Conservation (phyloP, 2,797 vertebrate species). For the Cynopterus sphinx region DNA sequence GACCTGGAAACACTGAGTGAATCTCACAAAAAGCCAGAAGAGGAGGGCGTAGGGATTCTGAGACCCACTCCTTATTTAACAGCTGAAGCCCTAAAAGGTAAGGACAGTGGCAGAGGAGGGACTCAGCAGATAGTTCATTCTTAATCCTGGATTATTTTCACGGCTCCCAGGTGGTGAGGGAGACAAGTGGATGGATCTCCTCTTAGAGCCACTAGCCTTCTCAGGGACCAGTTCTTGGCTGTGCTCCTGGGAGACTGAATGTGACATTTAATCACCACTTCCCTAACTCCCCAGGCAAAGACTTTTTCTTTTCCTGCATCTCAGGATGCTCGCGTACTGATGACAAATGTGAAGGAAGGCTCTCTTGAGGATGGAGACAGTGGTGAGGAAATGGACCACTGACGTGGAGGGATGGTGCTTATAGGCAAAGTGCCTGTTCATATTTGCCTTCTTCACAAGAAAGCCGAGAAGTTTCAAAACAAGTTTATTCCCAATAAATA, state of each 20-base stretch:
- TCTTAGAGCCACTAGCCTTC: background rate
- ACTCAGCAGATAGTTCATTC: background rate
- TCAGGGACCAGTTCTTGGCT: background rate
- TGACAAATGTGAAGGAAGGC: background rate
- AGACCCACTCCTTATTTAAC: background rate
- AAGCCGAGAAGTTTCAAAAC: background rate
- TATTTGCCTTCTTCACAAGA: background rate
- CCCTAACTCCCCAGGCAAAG: background rate
- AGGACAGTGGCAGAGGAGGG: background rate
- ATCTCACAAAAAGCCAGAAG: background rate
- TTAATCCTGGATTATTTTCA: background rate
- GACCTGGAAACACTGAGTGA: background rate
- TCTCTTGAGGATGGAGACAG: background rate
- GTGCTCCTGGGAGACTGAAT: background rate
- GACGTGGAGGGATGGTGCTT: background rate
- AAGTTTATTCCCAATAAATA: background rate
- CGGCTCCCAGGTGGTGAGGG: background rate
- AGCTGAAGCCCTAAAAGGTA: background rate
- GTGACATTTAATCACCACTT: background rate
- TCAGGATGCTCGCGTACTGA: background rate
- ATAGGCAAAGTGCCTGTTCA: background rate
- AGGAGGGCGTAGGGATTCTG: fast-evolving
- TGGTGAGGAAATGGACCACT: background rate
- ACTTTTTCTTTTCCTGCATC: background rate
- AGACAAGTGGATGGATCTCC: background rate